A percentile compares a stretch with the other conserved stretches of the same genome.
Evolutionary conservation across 2,888 invertebrate species (phyloP).

Genomic region (Ectemnius lituratus): DNA sequence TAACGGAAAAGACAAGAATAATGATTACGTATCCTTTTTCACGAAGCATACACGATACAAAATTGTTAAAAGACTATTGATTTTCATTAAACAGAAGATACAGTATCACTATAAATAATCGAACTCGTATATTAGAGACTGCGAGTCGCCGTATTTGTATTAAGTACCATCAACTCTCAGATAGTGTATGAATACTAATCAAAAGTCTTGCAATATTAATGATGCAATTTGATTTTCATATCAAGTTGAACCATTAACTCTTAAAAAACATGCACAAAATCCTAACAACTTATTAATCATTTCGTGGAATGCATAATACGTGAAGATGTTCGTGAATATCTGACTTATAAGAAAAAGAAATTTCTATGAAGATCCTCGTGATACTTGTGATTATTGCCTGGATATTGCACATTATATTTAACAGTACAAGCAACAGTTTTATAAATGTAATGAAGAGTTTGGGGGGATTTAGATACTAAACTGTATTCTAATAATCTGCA

Average conservation of each 20-base stretch:
- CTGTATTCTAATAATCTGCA: no score
- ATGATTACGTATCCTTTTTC: not conserved
- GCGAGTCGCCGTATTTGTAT: no score
- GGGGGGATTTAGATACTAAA: no score
- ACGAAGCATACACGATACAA: conserved; percentile 7
- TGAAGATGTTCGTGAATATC: not conserved
- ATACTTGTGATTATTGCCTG: no score
- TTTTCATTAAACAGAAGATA: conserved; percentile 17
- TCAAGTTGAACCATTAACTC: no score
- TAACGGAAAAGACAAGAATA: no score
- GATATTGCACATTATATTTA: conserved; percentile 6
- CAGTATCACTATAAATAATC: conserved; percentile 16
- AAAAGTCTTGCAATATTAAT: conserved; percentile 23
- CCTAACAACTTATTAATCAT: not conserved
- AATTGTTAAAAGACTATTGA: conserved; percentile 17
- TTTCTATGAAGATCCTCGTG: conserved; percentile 16
- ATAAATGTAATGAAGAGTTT: no score
- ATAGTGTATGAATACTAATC: conserved; percentile 9
- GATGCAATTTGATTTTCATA: not conserved
- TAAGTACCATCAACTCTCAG: no score
- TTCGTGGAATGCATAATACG: conserved; percentile 15
- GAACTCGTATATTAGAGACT: conserved; percentile 28
- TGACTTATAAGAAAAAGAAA: conserved; percentile 10
- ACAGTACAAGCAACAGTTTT: no score
- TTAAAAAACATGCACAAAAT: no score